Conservation (phyloP, 2,113 vertebrate species). For the Oryctolagus cuniculus region mOryCun1.1 NC_091434.1:95365001-95365500, state of each 20-base stretch:
- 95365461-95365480: neutral
- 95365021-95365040: no score
- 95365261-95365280: neutral
- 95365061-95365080: no score
- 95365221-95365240: neutral
- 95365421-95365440: neutral
- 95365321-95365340: neutral
- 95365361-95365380: neutral
- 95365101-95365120: neutral
- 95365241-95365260: neutral
- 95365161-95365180: neutral
- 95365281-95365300: neutral
- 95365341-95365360: neutral
- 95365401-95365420: neutral
- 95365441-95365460: neutral
- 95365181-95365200: slow-evolving; percentile 1
- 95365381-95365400: neutral
- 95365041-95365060: no score
- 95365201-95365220: neutral
- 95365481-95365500: neutral
- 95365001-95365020: no score
- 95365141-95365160: neutral
- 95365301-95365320: neutral
- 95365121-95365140: neutral
- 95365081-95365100: no score